These are phyloP conservation scores for Trissolcus japonicus DNA, from an alignment of 2,888 invertebrate species.

Conservation along the genomic window DNA sequence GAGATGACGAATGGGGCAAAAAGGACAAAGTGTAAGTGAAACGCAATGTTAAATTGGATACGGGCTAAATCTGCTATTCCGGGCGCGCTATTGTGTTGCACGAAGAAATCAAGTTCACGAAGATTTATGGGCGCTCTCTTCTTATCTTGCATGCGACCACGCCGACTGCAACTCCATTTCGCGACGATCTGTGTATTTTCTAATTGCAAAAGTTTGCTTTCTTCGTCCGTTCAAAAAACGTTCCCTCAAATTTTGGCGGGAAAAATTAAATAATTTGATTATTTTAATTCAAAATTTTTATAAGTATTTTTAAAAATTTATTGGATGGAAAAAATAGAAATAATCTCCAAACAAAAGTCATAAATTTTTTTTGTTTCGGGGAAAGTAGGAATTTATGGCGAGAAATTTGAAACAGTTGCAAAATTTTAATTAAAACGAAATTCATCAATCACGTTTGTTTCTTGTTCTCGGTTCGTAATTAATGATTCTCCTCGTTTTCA, in stretches of 20 bases:
- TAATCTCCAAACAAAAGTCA: no score
- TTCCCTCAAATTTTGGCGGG: no score
- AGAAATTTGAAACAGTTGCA: no score
- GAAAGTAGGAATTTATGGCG: no score
- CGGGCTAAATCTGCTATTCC: conserved; percentile 54
- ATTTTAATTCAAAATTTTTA: no score
- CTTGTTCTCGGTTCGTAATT: conserved; percentile 15
- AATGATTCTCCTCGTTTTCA: conserved; percentile 19
- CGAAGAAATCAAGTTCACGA: conserved; percentile 49
- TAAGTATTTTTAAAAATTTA: no score
- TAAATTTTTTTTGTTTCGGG: no score
- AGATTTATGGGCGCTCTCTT: conserved; percentile 52
- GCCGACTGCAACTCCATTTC: conserved; percentile 41
- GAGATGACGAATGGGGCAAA: conserved; percentile 30
- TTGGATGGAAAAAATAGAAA: no score
- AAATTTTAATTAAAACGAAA: conserved; percentile 1
- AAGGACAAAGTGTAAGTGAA: conserved; percentile 42
- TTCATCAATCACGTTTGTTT: neutral
- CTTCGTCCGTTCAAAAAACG: no score
- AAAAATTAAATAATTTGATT: no score
- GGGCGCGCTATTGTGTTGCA: conserved; percentile 44
- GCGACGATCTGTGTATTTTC: conserved; percentile 42
- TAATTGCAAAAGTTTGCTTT: conserved; percentile 26
- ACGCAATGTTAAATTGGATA: conserved; percentile 52
- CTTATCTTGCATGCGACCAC: conserved; percentile 43